Percentiles rank a stretch among this genome's conserved stretches.
These are phyloP conservation scores for Ameiurus melas DNA, from an alignment of 2,113 vertebrate genomes.

Conservation along the genomic window DNA sequence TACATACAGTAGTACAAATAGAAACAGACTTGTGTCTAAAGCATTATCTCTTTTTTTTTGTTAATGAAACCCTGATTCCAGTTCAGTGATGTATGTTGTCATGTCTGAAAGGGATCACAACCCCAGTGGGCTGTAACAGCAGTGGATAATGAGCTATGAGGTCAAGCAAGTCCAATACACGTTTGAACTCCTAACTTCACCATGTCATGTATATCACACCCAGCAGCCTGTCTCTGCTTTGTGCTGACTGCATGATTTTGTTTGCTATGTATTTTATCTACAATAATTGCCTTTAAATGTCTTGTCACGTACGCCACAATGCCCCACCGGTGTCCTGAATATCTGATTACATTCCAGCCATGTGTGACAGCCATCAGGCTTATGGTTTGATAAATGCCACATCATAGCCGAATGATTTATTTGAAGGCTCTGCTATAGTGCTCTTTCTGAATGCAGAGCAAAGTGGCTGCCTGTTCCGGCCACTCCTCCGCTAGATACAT, in stretches of 20 bases:
- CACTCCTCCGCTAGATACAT: slow-evolving; percentile 49
- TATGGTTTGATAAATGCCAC: slow-evolving; percentile 59
- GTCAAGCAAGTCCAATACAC: background rate
- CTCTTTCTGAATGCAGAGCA: slow-evolving; percentile 31
- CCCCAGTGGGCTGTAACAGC: background rate
- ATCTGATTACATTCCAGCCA: slow-evolving; percentile 62
- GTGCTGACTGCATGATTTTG: background rate
- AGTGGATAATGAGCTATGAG: background rate
- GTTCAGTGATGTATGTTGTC: background rate
- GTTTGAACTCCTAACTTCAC: background rate
- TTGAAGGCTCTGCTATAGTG: slow-evolving; percentile 10
- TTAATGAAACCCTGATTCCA: background rate
- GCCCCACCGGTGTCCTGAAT: background rate
- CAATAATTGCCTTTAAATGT: slow-evolving; percentile 18
- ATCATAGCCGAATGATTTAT: slow-evolving; percentile 54
- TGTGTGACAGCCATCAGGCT: slow-evolving; percentile 56
- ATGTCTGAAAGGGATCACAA: background rate
- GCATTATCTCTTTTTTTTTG: background rate
- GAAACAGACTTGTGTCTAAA: background rate
- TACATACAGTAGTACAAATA: background rate
- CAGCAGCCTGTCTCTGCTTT: background rate
- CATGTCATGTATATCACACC: background rate
- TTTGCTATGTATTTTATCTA: slow-evolving; percentile 32
- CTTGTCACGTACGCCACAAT: background rate
- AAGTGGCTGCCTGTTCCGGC: slow-evolving; percentile 43